phyloP scores from a whole-genome alignment of 2,888 invertebrate species.

The Siphonodentalium dalli region DNA sequence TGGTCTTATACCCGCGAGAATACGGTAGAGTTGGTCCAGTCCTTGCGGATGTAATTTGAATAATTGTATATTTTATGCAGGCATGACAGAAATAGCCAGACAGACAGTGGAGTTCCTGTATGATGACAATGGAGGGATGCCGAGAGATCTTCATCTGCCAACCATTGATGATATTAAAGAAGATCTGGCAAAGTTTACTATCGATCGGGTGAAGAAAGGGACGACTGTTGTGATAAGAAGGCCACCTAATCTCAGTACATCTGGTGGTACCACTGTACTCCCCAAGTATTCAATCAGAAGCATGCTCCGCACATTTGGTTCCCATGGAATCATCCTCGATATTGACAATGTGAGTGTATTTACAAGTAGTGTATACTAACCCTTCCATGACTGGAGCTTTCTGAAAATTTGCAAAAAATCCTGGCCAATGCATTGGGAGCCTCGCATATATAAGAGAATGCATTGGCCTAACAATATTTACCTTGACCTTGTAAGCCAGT shows the following conservation, averaged over 20 bases:
- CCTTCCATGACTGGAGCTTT: too few species aligned
- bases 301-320: slow-evolving; percentile 64
- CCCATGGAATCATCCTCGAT: slow-evolving; percentile 64
- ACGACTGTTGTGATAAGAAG: slow-evolving; percentile 60
- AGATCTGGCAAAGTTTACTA: slow-evolving; percentile 64
- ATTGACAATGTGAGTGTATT: slow-evolving; percentile 55
- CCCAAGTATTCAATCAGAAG: slow-evolving; percentile 62
- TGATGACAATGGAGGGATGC: slow-evolving; percentile 65
- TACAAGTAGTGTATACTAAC: too few species aligned
- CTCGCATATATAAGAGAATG: too few species aligned
- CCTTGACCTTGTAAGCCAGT: too few species aligned
- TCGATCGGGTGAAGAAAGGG: slow-evolving; percentile 63
- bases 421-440: too few species aligned
- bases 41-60: too few species aligned
- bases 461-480: too few species aligned
- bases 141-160: slow-evolving; percentile 64
- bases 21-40: too few species aligned
- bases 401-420: too few species aligned
- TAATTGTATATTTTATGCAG: slow-evolving; percentile 38
- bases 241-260: slow-evolving; percentile 35
- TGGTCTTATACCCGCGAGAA: too few species aligned
- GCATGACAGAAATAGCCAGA: slow-evolving; percentile 65
- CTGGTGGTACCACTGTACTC: slow-evolving; percentile 46
- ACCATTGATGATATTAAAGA: slow-evolving; percentile 65
- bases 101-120: slow-evolving; percentile 66